phyloP scores from a whole-genome alignment of 2,797 vertebrate species.

The Xiphophorus birchmanni region DNA sequence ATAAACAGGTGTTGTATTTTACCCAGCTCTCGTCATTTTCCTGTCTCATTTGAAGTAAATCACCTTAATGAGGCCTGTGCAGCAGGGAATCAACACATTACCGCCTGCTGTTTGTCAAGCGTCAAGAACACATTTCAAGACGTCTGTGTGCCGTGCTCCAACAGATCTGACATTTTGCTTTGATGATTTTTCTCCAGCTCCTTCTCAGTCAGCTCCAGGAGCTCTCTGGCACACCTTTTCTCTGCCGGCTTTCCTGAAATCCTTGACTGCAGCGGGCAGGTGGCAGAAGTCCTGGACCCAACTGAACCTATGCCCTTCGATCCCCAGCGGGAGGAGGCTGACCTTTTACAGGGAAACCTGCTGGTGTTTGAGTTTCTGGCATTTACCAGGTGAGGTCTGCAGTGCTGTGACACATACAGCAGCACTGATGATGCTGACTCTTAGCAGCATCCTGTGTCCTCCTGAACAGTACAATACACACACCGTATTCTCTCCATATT shows the following conservation, averaged over 20 bases:
- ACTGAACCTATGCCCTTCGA: constrained; percentile 76
- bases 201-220: constrained; percentile 80
- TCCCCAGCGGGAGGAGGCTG: constrained; percentile 85
- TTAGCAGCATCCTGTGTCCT: constrained; percentile 5
- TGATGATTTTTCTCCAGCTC: constrained; percentile 69
- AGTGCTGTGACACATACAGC: not conserved
- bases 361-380: constrained; percentile 92
- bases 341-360: constrained; percentile 87
- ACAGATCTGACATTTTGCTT: constrained; percentile 12
- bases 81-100: constrained; percentile 39
- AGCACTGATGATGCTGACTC: not conserved
- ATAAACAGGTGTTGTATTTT: constrained; percentile 25
- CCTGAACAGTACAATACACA: not conserved
- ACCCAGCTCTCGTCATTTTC: constrained; percentile 25
- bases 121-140: constrained; percentile 7
- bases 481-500: constrained; percentile 4
- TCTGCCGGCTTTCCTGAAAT: constrained; percentile 86
- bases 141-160: constrained; percentile 16
- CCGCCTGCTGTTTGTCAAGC: constrained; percentile 37
- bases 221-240: constrained; percentile 83
- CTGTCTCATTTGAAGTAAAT: constrained; percentile 51
- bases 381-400: constrained; percentile 85
- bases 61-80: constrained; percentile 35
- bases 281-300: constrained; percentile 82
- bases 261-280: constrained; percentile 79